Evolutionary conservation across 2,797 vertebrate species (phyloP).

Genomic region (Buceros bicornis): DNA sequence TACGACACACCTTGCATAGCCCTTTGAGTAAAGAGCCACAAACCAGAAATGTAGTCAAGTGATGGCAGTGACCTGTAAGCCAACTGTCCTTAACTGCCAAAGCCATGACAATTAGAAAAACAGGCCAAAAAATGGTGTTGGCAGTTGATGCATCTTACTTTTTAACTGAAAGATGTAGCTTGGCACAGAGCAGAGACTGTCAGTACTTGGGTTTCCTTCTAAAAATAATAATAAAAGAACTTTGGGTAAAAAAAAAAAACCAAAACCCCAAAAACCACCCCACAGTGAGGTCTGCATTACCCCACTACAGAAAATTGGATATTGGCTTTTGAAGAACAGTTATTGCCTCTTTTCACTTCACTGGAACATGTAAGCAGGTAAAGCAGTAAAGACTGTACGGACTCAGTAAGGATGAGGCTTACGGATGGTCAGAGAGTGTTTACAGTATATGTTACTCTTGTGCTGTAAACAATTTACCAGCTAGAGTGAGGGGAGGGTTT

Average conservation of each 20-base stretch:
- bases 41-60: background rate
- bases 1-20: background rate
- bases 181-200: background rate
- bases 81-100: background rate
- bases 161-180: constrained; percentile 9
- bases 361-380: background rate
- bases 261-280: background rate
- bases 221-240: background rate
- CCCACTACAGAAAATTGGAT: background rate
- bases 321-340: background rate
- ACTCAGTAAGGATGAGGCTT: background rate
- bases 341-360: background rate
- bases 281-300: background rate
- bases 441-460: background rate
- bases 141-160: background rate
- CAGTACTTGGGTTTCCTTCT: background rate
- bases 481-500: constrained; percentile 57
- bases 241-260: background rate
- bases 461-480: constrained; percentile 38
- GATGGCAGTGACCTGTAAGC: background rate
- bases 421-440: background rate
- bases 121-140: background rate
- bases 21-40: constrained; percentile 29
- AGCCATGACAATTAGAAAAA: background rate
- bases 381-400: background rate